Conservation (phyloP, 2,797 vertebrate genomes). For the Psittacula derbiana region DNA sequence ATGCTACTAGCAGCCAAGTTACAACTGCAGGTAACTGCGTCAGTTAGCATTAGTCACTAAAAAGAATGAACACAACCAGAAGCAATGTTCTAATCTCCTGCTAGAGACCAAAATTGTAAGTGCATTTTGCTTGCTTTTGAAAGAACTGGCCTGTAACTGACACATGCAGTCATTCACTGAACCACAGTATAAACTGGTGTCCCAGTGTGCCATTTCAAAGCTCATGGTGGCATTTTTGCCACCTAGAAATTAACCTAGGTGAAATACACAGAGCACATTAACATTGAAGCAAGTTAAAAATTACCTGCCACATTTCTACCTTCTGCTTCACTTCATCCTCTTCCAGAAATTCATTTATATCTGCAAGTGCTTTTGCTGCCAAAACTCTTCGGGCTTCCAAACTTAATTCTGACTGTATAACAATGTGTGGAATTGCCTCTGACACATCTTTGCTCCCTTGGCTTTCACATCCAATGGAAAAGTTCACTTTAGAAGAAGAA, state of each 20-base stretch:
- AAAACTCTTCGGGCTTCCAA: slow-evolving; percentile 81
- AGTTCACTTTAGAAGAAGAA: slow-evolving; percentile 53
- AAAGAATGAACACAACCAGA: background rate
- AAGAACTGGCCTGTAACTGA: background rate
- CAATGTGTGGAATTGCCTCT: slow-evolving; percentile 76
- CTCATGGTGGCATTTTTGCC: background rate
- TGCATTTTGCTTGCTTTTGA: background rate
- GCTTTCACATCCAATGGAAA: slow-evolving; percentile 29
- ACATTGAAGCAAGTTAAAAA: background rate
- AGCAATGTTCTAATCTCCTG: background rate
- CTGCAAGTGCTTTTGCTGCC: slow-evolving; percentile 88
- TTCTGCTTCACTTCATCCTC: slow-evolving; percentile 80
- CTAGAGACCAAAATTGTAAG: background rate
- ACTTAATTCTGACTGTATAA: slow-evolving; percentile 79
- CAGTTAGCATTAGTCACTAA: background rate
- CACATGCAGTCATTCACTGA: background rate
- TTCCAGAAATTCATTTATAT: slow-evolving; percentile 80
- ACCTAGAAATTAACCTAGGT: background rate
- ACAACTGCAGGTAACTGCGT: background rate
- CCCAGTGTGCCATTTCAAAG: background rate
- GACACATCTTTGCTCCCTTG: slow-evolving; percentile 53
- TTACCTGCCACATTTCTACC: slow-evolving; percentile 92
- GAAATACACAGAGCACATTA: background rate
- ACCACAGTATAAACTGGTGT: background rate
- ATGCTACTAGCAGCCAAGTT: background rate